phyloP scores from a whole-genome alignment of 2,113 vertebrate genomes.

The Syngnathus scovelli region DNA sequence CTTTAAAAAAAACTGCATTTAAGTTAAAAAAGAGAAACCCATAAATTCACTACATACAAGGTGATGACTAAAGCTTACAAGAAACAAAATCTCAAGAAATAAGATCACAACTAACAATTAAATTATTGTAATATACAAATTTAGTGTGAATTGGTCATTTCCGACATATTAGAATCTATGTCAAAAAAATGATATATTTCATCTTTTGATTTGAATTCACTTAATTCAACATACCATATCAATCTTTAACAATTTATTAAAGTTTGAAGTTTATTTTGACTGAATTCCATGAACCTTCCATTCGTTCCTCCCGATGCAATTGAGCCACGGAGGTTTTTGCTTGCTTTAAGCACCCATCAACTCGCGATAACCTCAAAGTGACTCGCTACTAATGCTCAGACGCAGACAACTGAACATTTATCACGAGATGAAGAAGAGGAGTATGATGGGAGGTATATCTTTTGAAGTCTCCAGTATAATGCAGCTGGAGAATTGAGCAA shows the following conservation, averaged over 20 bases:
- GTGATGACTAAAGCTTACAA: too few relatives aligned
- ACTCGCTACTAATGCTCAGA: slow-evolving; percentile 38
- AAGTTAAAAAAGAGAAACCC: not conserved
- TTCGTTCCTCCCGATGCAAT: not conserved
- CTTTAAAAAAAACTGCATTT: not conserved
- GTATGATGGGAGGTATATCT: slow-evolving; percentile 20
- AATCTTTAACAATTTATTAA: not conserved
- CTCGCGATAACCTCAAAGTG: slow-evolving; percentile 47
- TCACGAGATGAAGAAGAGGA: slow-evolving; percentile 23
- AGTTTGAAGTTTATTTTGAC: not conserved
- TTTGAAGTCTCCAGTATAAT: slow-evolving; percentile 32
- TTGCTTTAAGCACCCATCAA: slow-evolving; percentile 20
- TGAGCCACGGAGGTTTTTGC: slow-evolving; percentile 1
- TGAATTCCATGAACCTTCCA: not conserved
- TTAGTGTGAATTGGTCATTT: too few relatives aligned
- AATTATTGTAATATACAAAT: too few relatives aligned
- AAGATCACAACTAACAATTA: too few relatives aligned
- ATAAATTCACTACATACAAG: not conserved
- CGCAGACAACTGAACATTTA: slow-evolving; percentile 45
- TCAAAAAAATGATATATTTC: too few relatives aligned
- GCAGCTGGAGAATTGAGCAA: slow-evolving; percentile 33
- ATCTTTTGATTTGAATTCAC: not conserved
- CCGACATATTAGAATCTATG: too few relatives aligned
- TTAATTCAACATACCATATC: not conserved
- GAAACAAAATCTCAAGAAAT: too few relatives aligned